Evolutionary conservation across 1,140 invertebrate genomes (phyloP).

Genomic region (Asobara japonica): DNA sequence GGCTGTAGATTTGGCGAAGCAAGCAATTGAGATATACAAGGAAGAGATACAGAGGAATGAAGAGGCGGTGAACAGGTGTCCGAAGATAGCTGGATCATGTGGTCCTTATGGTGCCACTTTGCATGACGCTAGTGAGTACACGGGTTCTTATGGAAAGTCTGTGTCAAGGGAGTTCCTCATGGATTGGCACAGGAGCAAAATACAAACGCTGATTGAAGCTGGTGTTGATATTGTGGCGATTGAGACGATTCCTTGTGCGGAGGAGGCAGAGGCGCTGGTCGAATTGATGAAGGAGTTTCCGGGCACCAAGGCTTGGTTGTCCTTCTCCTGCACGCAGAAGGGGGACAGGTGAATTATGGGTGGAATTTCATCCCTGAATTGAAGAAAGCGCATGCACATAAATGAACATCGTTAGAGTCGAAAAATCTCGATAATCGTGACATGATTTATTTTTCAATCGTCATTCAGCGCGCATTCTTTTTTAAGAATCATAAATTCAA

Average conservation of each 20-base stretch:
- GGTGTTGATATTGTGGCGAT: conserved; percentile 87
- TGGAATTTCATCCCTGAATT: too few relatives aligned
- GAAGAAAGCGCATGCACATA: too few relatives aligned
- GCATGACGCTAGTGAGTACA: conserved; percentile 91
- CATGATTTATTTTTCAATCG: too few relatives aligned
- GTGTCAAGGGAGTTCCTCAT: conserved; percentile 67
- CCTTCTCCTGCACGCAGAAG: conserved; percentile 82
- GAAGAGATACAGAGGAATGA: conserved; percentile 60
- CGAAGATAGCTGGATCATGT: conserved; percentile 82
- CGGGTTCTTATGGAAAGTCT: conserved; percentile 80
- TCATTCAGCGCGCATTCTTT: too few relatives aligned
- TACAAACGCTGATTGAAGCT: conserved; percentile 78
- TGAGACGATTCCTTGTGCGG: conserved; percentile 88
- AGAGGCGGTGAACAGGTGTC: conserved; percentile 44
- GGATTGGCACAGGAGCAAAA: conserved; percentile 72
- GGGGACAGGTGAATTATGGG: too few relatives aligned
- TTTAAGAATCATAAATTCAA: too few relatives aligned
- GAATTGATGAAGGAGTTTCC: conserved; percentile 80
- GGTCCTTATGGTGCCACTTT: conserved; percentile 91
- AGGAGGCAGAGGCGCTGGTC: conserved; percentile 84
- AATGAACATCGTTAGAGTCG: too few relatives aligned
- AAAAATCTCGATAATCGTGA: too few relatives aligned
- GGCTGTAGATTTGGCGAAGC: conserved; percentile 75
- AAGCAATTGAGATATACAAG: conserved; percentile 69
- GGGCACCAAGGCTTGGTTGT: conserved; percentile 80